Evolutionary conservation across 2,797 vertebrate genomes (phyloP).

Genomic region (Threskiornis aethiopicus): DNA sequence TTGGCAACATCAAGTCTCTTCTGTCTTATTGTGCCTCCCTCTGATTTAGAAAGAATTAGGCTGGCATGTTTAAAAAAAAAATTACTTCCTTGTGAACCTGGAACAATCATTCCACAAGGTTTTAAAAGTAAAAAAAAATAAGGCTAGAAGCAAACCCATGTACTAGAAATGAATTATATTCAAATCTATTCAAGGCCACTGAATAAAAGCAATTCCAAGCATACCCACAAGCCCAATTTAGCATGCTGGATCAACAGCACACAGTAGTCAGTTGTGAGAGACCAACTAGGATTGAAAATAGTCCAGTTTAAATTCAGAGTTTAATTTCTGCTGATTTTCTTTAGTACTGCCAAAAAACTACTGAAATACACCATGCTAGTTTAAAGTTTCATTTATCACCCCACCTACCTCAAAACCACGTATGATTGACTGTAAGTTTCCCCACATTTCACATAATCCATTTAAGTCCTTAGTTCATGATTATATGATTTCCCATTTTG

Average conservation of each 20-base stretch:
- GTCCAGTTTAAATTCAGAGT: neutral
- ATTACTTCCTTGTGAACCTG: neutral
- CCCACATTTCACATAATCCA: neutral
- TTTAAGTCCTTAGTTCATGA: neutral
- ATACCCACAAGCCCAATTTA: neutral
- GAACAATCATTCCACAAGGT: neutral
- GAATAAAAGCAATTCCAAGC: neutral
- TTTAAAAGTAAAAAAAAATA: neutral
- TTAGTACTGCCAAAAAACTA: neutral
- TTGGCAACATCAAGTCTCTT: neutral
- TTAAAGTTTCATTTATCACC: neutral
- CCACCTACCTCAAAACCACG: neutral
- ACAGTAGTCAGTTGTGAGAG: neutral
- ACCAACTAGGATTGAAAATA: neutral
- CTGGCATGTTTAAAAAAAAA: neutral
- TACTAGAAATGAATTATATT: neutral
- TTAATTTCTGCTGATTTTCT: neutral
- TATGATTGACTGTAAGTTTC: neutral
- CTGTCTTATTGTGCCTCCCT: neutral
- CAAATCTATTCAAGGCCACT: neutral
- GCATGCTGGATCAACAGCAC: neutral
- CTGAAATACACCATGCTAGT: neutral
- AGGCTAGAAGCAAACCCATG: neutral
- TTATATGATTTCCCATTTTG: neutral
- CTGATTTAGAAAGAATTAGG: neutral